Evolutionary conservation across 2,888 invertebrate species (phyloP).

Genomic region (Synergus gifuensis): DNA sequence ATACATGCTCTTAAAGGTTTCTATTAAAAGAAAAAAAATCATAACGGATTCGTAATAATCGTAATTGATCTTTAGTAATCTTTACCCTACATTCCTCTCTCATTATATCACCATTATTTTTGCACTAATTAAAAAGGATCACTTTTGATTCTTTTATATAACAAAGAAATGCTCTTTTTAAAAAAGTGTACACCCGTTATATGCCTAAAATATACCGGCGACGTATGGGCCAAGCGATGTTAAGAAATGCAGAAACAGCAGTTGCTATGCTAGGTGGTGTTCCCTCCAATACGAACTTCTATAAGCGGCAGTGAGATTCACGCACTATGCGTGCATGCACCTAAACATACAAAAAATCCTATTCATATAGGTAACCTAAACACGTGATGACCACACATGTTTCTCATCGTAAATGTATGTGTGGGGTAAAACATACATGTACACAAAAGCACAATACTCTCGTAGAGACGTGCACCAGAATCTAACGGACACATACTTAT

Average conservation of each 20-base stretch:
- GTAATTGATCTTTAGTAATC: background rate
- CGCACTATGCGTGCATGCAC: constrained; percentile 47
- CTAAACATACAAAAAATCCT: constrained; percentile 40
- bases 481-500: constrained; percentile 42
- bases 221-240: constrained; percentile 68
- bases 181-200: constrained; percentile 69
- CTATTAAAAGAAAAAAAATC: background rate
- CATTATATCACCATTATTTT: background rate
- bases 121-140: background rate
- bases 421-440: constrained; percentile 51
- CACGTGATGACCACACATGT: constrained; percentile 21
- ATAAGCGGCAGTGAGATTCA: constrained; percentile 61
- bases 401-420: constrained; percentile 42
- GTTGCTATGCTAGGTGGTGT: constrained; percentile 76
- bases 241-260: constrained; percentile 77
- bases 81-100: background rate
- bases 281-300: constrained; percentile 57
- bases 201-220: constrained; percentile 67
- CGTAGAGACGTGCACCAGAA: constrained; percentile 51
- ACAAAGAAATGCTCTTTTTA: constrained; percentile 8
- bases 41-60: background rate
- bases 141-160: background rate
- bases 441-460: constrained; percentile 50
- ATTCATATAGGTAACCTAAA: constrained; percentile 25
- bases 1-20: too few relatives aligned